Evolutionary conservation across 2,113 vertebrate genomes (phyloP), one percentile per base, ranked within the genome.

Genomic region (Chamaetylas fuelleborni): DNA sequence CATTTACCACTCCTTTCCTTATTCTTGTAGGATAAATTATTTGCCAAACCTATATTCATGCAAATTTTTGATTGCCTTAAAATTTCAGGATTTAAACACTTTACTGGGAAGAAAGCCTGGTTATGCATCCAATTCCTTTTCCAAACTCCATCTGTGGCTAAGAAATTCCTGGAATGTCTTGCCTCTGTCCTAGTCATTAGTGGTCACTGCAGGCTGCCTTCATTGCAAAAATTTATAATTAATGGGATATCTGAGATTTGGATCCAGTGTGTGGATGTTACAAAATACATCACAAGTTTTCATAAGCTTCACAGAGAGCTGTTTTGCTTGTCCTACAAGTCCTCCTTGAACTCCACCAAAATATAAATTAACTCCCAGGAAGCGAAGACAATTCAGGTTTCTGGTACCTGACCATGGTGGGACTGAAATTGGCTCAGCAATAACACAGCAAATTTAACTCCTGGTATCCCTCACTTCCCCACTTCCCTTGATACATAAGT

Each of bases 241-340:
- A 67, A 78, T 74, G 18, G 60, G 23, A 22, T 53, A 65, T 16
- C 69, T 43, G n/a, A 83, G 56, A 88, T 72, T 51, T 58, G 28
- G 74, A 90, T 85, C 42, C 92, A 19, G 25, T 2, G 22, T 62
- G 72, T 2, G 3, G 66, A 90, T 82, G 43, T 87, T 95, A 62
- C 81, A 88, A 95, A 90, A 88, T 36, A 48, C 64, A 94, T 82
- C 76, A 66, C 42, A 70, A 88, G 71, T 92, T 93, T 90, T 93
- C 88, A 81, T 66, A 78, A 90, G 36, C 38, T 78, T 90, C 85
- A 65, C 7, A 34, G 62, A 58, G 51, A 92, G 92, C 57, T 95
- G 90, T 73, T 90, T 95, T 90, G 82, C 85, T 92, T 36, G 86
- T 86, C 94, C 69, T 86, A 14, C 72, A 70, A 88, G 95, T 96